Percentiles rank a stretch among this genome's conserved stretches.
These are phyloP conservation scores for Noctua comes DNA, from an alignment of 2,888 invertebrate genomes.

Conservation along the genomic window DNA sequence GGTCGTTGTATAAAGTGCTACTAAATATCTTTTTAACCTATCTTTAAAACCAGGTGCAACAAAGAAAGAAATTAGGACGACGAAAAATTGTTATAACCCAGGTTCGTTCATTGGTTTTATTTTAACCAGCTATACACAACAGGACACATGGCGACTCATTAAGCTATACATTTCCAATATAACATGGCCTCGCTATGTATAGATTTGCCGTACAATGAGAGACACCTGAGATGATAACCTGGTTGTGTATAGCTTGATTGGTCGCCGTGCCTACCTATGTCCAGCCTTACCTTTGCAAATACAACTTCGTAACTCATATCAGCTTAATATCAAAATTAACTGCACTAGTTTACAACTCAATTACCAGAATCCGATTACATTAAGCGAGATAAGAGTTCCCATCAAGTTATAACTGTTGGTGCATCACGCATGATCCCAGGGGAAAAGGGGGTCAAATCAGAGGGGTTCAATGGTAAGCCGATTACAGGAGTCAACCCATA, in stretches of 20 bases:
- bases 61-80: not conserved
- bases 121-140: not conserved
- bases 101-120: not conserved
- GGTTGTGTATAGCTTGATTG: too few relatives aligned
- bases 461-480: slow-evolving; percentile 85
- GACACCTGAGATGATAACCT: too few relatives aligned
- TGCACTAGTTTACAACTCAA: slow-evolving; percentile 83
- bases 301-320: slow-evolving; percentile 52
- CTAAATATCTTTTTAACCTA: not conserved
- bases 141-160: too few relatives aligned
- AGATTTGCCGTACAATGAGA: too few relatives aligned
- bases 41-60: not conserved
- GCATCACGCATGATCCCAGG: slow-evolving; percentile 81
- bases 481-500: slow-evolving; percentile 87
- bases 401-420: slow-evolving; percentile 87
- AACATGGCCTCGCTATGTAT: too few relatives aligned
- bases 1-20: not conserved
- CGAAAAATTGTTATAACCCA: not conserved
- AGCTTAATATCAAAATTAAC: slow-evolving; percentile 69
- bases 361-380: slow-evolving; percentile 88
- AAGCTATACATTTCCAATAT: too few relatives aligned
- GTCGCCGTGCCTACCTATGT: not conserved
- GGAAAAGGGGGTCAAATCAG: slow-evolving; percentile 75
- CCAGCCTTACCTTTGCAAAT: slow-evolving; percentile 10
- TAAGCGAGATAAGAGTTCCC: slow-evolving; percentile 89